These are phyloP conservation scores for Oxyura jamaicensis DNA, from an alignment of 2,113 vertebrate species.

Conservation along the genomic window DNA sequence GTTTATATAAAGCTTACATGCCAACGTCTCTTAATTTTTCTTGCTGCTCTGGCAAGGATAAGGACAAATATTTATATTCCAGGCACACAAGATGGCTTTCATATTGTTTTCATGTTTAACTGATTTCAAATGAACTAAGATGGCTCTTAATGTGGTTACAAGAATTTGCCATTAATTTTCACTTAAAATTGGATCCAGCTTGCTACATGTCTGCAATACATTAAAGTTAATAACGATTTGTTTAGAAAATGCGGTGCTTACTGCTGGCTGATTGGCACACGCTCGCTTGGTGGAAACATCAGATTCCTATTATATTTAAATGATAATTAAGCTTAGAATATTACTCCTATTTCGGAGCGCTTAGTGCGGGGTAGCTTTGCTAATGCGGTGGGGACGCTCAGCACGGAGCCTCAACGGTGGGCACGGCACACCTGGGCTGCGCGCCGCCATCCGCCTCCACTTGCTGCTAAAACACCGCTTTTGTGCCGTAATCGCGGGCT, in stretches of 20 bases:
- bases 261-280: constrained; percentile 28
- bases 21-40: constrained; percentile 78
- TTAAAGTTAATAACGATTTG: constrained; percentile 51
- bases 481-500: no score
- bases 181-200: constrained; percentile 74
- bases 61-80: constrained; percentile 83
- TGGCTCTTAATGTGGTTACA: constrained; percentile 75
- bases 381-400: not conserved
- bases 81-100: constrained; percentile 74
- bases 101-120: constrained; percentile 70
- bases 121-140: constrained; percentile 70
- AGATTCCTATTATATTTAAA: constrained; percentile 10
- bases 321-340: constrained; percentile 8
- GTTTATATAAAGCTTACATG: constrained; percentile 82
- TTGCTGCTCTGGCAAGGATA: constrained; percentile 74
- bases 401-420: not conserved
- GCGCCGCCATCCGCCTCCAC: not conserved
- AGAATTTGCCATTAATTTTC: constrained; percentile 78
- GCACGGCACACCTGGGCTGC: not conserved
- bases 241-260: constrained; percentile 21
- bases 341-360: not conserved
- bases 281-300: not conserved
- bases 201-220: constrained; percentile 18
- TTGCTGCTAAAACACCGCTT: not conserved
- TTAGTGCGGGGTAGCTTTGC: not conserved